Percentiles rank a stretch among this genome's conserved stretches.
Conservation (phyloP, 2,113 vertebrate genomes). For the Urocitellus parryii region DNA sequence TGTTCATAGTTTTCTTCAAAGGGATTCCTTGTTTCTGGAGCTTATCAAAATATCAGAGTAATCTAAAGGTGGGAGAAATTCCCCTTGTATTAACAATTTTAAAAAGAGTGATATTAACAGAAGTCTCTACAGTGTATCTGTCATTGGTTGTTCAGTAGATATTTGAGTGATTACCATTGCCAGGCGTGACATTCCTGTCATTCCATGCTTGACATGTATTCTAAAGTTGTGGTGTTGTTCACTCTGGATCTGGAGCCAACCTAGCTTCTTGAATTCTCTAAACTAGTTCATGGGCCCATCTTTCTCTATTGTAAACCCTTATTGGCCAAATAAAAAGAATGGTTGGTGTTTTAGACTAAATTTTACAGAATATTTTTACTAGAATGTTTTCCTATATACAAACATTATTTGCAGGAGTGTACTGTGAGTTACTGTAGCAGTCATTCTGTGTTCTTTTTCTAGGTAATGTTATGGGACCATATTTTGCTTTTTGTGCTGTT, state of each 20-base stretch:
- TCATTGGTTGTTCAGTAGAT: background rate
- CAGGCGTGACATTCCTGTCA: background rate
- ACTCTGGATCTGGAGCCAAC: background rate
- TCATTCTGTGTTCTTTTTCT: slow-evolving; percentile 75
- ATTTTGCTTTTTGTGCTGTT: slow-evolving; percentile 96
- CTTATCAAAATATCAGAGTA: background rate
- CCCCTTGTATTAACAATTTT: background rate
- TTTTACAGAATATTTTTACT: slow-evolving; percentile 48
- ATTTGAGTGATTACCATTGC: background rate
- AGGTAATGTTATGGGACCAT: slow-evolving; percentile 89
- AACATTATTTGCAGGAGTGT: background rate
- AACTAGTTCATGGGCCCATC: background rate
- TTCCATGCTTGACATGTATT: background rate
- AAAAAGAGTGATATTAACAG: background rate
- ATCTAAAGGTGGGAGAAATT: background rate
- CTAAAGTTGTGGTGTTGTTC: background rate
- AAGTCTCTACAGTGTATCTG: background rate
- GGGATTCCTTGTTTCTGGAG: background rate
- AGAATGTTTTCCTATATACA: background rate
- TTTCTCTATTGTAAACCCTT: background rate
- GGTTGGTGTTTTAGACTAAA: background rate
- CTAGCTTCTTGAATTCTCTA: background rate
- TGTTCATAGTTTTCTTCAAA: background rate
- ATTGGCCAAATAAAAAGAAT: background rate
- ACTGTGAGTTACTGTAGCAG: slow-evolving; percentile 26